Base-by-base conservation (phyloP, 1,140 invertebrate genomes). In the Euura lappo region DNA sequence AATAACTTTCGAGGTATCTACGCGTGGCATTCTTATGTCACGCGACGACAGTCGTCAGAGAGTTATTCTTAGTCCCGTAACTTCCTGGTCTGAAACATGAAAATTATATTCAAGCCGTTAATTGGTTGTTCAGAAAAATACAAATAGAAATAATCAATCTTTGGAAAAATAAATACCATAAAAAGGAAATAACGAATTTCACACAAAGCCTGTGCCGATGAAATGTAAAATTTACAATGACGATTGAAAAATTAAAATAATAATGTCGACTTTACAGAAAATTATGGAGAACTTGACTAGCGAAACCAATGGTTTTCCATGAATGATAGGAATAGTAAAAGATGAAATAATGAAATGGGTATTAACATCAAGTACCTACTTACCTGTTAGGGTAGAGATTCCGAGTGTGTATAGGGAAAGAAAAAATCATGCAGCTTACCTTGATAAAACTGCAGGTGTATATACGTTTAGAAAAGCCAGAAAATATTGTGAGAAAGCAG, bases 1-100 rank as follows among this genome's bases (percentile, higher is more conserved):
- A 72, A 46, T 69, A 71, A 44, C 44, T 46, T 11, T 6, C 10
- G 45, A 66, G 46, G 4, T 64, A 64, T 44, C 69, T 13, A 8
- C 43, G 45, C 44, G 65, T 42, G 44, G 13, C 68, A 68, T 64
- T 28, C 69, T 13, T 47, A 71, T 76, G 76, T 81, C 76, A 85
- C 13, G 83, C 79, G 76, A 85, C 85, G 43, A 88, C 81, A 44
- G 85, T 86, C 44, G 86, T 86, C 42, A 87, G 77, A 60, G 80
- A 77, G 43, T 80, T 83, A 69, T 78, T 78, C 74, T 84, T 86
- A 28, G 75, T 72, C 71, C 74, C 76, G 45, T 81, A 80, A 78
- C 71, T 79, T 77, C 78, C 79, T 46, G 82, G 73, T 73, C 84
- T 87, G 72, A 10, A 78, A 82, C 67, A 72, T 51, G 71, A 72